Evolutionary conservation across 2,888 invertebrate genomes (phyloP).

Genomic region (Drosophila borealis): DNA sequence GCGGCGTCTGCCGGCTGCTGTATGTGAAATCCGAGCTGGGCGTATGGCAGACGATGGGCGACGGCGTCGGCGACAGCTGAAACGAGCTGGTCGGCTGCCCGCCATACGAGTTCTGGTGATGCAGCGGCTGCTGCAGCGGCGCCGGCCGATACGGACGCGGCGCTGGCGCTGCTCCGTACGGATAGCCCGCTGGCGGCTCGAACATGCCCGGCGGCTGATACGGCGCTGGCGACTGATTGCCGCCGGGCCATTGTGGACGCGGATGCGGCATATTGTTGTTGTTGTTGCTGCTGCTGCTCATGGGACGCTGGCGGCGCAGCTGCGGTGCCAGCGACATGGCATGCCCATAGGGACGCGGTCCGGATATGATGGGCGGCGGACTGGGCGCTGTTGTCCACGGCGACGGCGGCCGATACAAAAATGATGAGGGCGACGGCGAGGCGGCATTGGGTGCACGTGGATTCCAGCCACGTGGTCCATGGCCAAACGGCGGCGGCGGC

Average conservation of each 20-base stretch:
- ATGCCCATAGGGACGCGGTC: constrained; percentile 85
- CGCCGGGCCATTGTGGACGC: constrained; percentile 88
- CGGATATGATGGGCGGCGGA: constrained; percentile 90
- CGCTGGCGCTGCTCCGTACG: constrained; percentile 66
- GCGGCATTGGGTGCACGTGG: constrained; percentile 81
- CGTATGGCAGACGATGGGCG: constrained; percentile 87
- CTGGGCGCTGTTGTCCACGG: constrained; percentile 89
- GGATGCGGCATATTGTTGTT: constrained; percentile 87
- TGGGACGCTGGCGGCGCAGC: constrained; percentile 85
- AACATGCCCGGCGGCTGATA: constrained; percentile 70
- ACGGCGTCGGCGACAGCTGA: constrained; percentile 86
- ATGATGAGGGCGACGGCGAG: constrained; percentile 86
- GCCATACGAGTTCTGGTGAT: constrained; percentile 82
- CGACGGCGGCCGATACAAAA: constrained; percentile 90
- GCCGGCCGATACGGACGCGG: constrained; percentile 84
- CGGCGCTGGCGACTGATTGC: constrained; percentile 84
- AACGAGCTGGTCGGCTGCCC: constrained; percentile 82
- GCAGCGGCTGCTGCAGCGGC: constrained; percentile 84
- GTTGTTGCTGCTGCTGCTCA: neutral
- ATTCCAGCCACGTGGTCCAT: constrained; percentile 84
- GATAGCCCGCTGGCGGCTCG: constrained; percentile 52
- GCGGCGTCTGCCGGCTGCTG: constrained; percentile 86
- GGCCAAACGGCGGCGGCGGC: constrained; percentile 79
- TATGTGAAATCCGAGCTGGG: constrained; percentile 87
- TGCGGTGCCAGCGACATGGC: constrained; percentile 85